phyloP scores from a whole-genome alignment of 1,140 invertebrate genomes.

The Adoxophyes honmai region DNA sequence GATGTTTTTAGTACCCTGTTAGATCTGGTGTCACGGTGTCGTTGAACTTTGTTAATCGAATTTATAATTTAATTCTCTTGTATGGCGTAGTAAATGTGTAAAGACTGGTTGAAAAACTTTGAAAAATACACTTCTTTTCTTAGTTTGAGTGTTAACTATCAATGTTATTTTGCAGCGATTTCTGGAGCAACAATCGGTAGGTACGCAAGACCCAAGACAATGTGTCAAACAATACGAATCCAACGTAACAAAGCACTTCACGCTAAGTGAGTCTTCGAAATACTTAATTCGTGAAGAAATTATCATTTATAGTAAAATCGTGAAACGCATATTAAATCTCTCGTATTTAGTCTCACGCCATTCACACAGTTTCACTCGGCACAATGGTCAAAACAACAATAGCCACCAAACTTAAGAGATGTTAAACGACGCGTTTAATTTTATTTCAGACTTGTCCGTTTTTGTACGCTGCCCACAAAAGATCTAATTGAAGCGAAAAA shows the following conservation, averaged over 20 bases:
- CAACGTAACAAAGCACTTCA: no score
- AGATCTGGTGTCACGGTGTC: not conserved
- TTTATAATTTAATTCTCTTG: slow-evolving; percentile 7
- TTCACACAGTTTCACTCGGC: slow-evolving; percentile 38
- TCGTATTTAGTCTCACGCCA: slow-evolving; percentile 10
- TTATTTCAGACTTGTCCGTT: slow-evolving; percentile 49
- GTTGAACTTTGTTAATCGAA: slow-evolving; percentile 6
- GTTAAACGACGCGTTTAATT: slow-evolving; percentile 67
- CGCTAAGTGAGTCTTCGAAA: no score
- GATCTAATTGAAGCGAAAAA: slow-evolving; percentile 73
- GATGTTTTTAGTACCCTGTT: slow-evolving; percentile 8
- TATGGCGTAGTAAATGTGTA: not conserved
- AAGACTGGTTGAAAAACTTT: no score
- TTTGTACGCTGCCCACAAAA: slow-evolving; percentile 57
- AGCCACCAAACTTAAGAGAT: slow-evolving; percentile 34
- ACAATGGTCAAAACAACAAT: slow-evolving; percentile 34
- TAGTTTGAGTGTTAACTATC: no score
- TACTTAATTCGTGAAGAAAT: not conserved
- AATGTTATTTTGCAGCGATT: no score
- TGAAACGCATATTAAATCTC: slow-evolving; percentile 1
- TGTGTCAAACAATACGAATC: no score
- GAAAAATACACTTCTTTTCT: no score
- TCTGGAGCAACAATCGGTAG: no score
- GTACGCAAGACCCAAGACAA: no score
- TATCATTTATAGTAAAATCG: slow-evolving; percentile 15